These are phyloP conservation scores for Nerophis ophidion DNA, from an alignment of 2,113 vertebrate species.

Conservation along the genomic window DNA sequence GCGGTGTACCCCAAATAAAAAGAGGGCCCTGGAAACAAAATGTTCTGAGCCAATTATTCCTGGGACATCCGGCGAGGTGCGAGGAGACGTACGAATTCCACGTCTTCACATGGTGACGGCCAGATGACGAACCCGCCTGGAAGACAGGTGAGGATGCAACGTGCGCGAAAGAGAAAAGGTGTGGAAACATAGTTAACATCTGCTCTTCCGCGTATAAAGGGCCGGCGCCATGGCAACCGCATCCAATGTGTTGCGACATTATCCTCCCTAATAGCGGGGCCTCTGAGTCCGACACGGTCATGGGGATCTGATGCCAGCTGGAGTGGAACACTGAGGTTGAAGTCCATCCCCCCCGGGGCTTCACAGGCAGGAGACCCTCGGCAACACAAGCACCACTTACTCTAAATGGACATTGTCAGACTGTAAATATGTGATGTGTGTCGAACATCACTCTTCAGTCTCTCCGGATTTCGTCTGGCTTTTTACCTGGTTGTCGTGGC, in stretches of 20 bases:
- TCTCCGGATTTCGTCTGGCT: no score
- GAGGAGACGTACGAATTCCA: slow-evolving; percentile 23
- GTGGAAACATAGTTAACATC: slow-evolving; percentile 32
- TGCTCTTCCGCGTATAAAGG: slow-evolving; percentile 21
- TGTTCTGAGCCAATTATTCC: slow-evolving; percentile 46
- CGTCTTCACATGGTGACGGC: slow-evolving; percentile 35
- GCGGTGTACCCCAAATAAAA: slow-evolving; percentile 11
- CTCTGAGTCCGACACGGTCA: slow-evolving; percentile 8
- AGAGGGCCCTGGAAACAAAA: slow-evolving; percentile 33
- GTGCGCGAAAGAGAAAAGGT: slow-evolving; percentile 28
- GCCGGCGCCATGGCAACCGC: slow-evolving; percentile 60
- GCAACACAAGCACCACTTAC: background rate
- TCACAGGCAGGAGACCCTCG: background rate
- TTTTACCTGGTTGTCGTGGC: no score
- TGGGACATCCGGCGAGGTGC: slow-evolving; percentile 32
- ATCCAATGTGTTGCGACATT: slow-evolving; percentile 35
- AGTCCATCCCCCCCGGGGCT: background rate
- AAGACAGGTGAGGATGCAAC: slow-evolving; percentile 24
- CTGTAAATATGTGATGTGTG: background rate
- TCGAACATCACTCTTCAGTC: background rate
- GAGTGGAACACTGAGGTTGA: slow-evolving; percentile 8
- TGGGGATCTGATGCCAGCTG: slow-evolving; percentile 10
- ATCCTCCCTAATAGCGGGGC: slow-evolving; percentile 25
- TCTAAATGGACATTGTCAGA: background rate
- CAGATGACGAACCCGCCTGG: slow-evolving; percentile 17